These are phyloP conservation scores for Pentamera pediparva DNA, from an alignment of 53 echinoderm and acorn worm genomes.

Conservation along the genomic window DNA sequence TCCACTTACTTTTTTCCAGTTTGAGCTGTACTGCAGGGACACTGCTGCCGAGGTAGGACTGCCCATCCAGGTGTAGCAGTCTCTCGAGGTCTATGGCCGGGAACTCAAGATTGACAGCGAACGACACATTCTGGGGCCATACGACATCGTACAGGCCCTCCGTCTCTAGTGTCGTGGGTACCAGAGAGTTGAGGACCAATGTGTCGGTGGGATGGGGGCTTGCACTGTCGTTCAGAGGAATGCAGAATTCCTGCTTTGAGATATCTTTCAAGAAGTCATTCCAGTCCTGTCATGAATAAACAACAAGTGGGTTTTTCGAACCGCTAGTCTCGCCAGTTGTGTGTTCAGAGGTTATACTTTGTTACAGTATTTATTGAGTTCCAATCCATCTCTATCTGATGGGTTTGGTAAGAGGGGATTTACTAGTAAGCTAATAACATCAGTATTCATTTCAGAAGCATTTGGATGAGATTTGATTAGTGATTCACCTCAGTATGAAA, in stretches of 20 bases:
- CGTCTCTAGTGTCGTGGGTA: slow-evolving; percentile 22
- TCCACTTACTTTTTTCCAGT: slow-evolving; percentile 34
- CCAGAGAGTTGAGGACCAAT: slow-evolving; percentile 4
- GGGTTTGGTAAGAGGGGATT: no score
- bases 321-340: neutral
- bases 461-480: no score
- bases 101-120: slow-evolving; percentile 29
- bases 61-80: neutral
- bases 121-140: slow-evolving; percentile 32
- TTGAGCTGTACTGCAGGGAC: slow-evolving; percentile 45
- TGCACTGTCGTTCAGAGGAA: slow-evolving; percentile 46
- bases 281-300: slow-evolving; percentile 64
- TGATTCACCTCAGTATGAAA: no score
- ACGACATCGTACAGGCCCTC: slow-evolving; percentile 40
- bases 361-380: no score
- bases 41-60: slow-evolving; percentile 6
- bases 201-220: slow-evolving; percentile 11
- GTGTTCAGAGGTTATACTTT: no score
- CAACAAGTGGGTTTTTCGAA: neutral
- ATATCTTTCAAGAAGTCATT: slow-evolving; percentile 67
- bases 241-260: slow-evolving; percentile 61
- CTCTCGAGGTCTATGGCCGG: neutral
- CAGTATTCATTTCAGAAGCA: no score
- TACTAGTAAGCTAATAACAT: no score
- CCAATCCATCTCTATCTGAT: no score